Evolutionary conservation across 2,797 vertebrate species (phyloP), one percentile per base, ranked within the genome.

Genomic region (Pachyuromys duprasi): DNA sequence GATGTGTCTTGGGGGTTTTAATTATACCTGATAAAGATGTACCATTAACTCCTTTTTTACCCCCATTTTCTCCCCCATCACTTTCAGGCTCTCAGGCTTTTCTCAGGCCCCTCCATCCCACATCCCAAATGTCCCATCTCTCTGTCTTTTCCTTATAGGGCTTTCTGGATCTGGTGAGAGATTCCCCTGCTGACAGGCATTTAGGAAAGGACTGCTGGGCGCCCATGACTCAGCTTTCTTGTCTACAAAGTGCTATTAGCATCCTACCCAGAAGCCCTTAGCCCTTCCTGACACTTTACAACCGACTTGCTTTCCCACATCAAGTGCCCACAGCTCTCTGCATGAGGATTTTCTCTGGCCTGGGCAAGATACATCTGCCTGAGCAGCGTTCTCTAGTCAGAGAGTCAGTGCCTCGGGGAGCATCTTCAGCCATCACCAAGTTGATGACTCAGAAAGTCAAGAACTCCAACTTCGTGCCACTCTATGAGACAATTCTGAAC

Each of bases 181-280:
- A 49, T 45, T 89, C 63, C 49, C 78, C 24, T 86, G 67, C 81
- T 86, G 39, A 88, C 13, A 86, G 83, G 49, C 45, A 67, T 96
- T 72, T 72, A 62, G 55, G 4, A 65, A 53, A 11, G 78, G 65
- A 45, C 36, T 76, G 26, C 0, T 20, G 55, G 24, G 8, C 17
- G 31, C 24, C 79, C 15, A 17, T 1, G 15, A 53, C 36, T 33
- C 13, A 20, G 67, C 78, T 84, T 28, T 42, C 84, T 92, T 90
- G 75, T 84, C 36, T 39, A 86, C 24, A 28, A 89, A 20, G 11
- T 28, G 14, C 42, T 69, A 20, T 60, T 60, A 8, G 55, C 24
- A 60, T 2, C 22, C 36, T 33, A n/a, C 24, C 36, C 55, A 14
- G 12, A 63, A 55, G 36, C 63, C 7, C 12, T 87, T 57, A 31